Base-by-base conservation (phyloP, 2,888 invertebrate species). In the Drosophila phalerata region DNA sequence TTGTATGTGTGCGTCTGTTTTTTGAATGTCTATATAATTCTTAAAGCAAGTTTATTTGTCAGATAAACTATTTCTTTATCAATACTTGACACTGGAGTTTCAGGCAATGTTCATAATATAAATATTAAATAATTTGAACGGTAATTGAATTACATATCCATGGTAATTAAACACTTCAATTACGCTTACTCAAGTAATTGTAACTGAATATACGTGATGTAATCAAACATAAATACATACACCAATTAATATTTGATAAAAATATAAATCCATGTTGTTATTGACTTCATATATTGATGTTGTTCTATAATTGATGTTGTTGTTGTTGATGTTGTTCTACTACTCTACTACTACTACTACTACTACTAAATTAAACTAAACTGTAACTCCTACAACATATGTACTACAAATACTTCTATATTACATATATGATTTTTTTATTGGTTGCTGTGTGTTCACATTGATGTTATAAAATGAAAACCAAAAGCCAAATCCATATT, bases 211-310 rank as follows among this genome's bases (percentile, higher is more conserved):
- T 51, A 30, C 45, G 6, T 52, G 32, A 1, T 15, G 48, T 64
- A 34, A 49, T 45, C 32, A 38, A 57, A n/a, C 22, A 69, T 19
- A 71, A 40, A 69, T 49, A 62, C 42, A 69, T 49, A 62, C 42
- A 60, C 37, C 43, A 45, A 55, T 60, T 73, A 74, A 78, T 69
- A 68, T 43, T 55, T 56, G 77, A 76, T 37, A 69, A 79, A 76
- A 72, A 72, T 75, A 81, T 85, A 79, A 88, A 77, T 88, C 73
- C 69, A 88, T 89, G 85, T 84, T 89, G 87, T 88, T 89, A 84
- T 79, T 88, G 85, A 89, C 87, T 88, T 81, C 89, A 88, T 83
- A 79, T 86, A 87, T 89, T 79, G 80, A 88, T 90, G 90, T 90
- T 85, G 82, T 81, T 83, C 81, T 79, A 83, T 82, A 85, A 72